Evolutionary conservation across 2,888 invertebrate genomes (phyloP).

Genomic region (Euzetes globulus): DNA sequence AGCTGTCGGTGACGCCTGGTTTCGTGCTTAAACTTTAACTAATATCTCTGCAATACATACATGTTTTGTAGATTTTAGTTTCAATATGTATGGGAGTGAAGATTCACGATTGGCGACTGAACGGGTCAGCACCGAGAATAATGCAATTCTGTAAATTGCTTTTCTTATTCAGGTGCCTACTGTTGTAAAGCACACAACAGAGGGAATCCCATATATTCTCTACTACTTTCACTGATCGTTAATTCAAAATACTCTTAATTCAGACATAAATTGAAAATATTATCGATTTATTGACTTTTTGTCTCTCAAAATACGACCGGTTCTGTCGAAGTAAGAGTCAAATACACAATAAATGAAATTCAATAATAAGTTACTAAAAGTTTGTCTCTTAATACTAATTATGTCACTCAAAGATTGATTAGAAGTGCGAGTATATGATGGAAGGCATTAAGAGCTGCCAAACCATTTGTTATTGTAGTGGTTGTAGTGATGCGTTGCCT

Average conservation of each 20-base stretch:
- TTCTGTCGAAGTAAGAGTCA: background rate
- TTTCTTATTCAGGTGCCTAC: constrained; percentile 26
- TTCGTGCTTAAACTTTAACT: constrained; percentile 31
- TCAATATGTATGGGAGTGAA: constrained; percentile 2
- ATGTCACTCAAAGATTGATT: constrained; percentile 30
- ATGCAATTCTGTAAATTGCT: constrained; percentile 31
- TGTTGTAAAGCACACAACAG: background rate
- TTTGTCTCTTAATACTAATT: constrained; percentile 29
- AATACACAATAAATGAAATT: background rate
- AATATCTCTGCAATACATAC: constrained; percentile 21
- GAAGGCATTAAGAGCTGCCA: constrained; percentile 30
- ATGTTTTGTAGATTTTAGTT: constrained; percentile 25
- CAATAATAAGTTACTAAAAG: constrained; percentile 11
- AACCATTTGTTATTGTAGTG: constrained; percentile 29
- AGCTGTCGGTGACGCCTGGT: constrained; percentile 28
- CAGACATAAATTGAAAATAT: too few species aligned
- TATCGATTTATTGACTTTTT: too few species aligned
- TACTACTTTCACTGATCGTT: background rate
- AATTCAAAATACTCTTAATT: too few species aligned
- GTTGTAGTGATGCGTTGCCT: constrained; percentile 20
- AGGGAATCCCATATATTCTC: background rate
- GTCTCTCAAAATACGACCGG: background rate
- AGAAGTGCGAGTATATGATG: constrained; percentile 16
- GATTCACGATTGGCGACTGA: constrained; percentile 25
- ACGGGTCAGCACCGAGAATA: constrained; percentile 30